phyloP scores from a whole-genome alignment of 2,888 invertebrate species.

The Sepioteuthis lessoniana region DNA sequence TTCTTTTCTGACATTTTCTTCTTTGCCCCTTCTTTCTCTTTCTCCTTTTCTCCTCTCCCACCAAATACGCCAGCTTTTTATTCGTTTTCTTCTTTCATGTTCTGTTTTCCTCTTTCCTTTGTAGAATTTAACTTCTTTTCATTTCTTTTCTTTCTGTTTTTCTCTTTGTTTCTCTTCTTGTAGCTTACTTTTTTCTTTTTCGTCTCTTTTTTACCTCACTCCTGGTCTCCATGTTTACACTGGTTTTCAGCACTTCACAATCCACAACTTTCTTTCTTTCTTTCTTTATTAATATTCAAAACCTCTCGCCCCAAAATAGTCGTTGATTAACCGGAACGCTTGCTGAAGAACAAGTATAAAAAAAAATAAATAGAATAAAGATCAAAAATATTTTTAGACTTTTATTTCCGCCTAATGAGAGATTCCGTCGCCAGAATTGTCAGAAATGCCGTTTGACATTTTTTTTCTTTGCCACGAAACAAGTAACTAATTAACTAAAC shows the following conservation, averaged over 20 bases:
- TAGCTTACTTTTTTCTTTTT: neutral
- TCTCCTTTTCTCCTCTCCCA: too few relatives aligned
- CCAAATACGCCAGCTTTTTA: too few relatives aligned
- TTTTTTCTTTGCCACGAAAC: neutral
- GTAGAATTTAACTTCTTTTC: too few relatives aligned
- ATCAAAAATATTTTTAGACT: neutral
- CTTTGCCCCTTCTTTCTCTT: too few relatives aligned
- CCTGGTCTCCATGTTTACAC: too few relatives aligned
- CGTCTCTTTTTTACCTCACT: neutral
- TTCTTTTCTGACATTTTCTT: too few relatives aligned
- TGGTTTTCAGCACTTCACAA: too few relatives aligned
- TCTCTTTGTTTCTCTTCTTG: neutral
- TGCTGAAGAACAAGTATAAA: neutral
- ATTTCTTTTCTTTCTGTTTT: neutral
- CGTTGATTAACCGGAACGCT: neutral
- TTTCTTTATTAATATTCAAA: neutral
- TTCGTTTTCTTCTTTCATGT: too few relatives aligned
- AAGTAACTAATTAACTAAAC: neutral
- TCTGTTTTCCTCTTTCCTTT: too few relatives aligned
- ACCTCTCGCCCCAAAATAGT: neutral
- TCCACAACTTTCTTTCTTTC: neutral
- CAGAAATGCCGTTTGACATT: neutral
- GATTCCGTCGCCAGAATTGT: neutral
- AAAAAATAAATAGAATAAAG: neutral
- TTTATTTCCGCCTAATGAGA: neutral